Percentiles rank a stretch among this genome's conserved stretches.
Conservation (phyloP, 2,797 vertebrate genomes). For the Pantherophis alleghaniensis region DNA sequence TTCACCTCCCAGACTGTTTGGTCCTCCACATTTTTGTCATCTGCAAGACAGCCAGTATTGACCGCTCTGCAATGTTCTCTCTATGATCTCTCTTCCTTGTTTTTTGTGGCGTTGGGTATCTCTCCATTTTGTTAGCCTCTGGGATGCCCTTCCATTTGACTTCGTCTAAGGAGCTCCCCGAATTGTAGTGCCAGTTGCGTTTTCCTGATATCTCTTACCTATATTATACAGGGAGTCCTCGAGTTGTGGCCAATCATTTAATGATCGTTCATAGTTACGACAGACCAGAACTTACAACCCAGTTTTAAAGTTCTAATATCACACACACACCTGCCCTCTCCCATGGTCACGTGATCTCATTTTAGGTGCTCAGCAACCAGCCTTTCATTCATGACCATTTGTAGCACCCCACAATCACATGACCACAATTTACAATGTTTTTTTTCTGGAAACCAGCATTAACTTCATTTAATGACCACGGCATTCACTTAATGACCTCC, state of each 20-base stretch:
- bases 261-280: not conserved
- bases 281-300: not conserved
- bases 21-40: not conserved
- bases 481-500: not conserved
- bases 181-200: not conserved
- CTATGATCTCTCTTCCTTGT: not conserved
- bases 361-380: not conserved
- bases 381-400: not conserved
- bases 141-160: not conserved
- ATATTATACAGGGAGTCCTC: not conserved
- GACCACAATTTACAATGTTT: not conserved
- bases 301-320: not conserved
- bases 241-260: rapidly evolving
- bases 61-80: not conserved
- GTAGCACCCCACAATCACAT: not conserved
- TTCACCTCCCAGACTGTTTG: not conserved
- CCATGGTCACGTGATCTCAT: not conserved
- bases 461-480: not conserved
- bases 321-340: not conserved
- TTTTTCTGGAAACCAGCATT: not conserved
- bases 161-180: not conserved
- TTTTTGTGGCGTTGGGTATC: not conserved
- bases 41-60: not conserved
- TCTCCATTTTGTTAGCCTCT: not conserved
- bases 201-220: not conserved